Base-by-base conservation (phyloP, 2,888 invertebrate genomes). In the Lysandra coridon region DNA sequence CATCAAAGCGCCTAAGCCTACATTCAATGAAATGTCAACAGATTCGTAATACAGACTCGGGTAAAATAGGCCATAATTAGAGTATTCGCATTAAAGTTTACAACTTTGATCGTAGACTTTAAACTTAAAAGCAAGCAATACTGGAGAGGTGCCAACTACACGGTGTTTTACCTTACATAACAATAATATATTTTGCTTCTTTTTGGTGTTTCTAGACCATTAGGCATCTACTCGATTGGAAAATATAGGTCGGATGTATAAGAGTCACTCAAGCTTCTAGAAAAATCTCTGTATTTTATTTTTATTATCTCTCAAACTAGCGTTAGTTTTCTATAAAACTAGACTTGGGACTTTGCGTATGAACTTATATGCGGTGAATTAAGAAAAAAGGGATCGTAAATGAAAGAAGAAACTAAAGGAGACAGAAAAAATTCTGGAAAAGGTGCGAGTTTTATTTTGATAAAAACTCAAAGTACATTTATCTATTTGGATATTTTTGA, bases 261-360 rank as follows among this genome's bases (percentile, higher is more conserved):
- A 69, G 69, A 69, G 69, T 69, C 69, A 69, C 69, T 69, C 69
- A 69, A 69, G 69, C 69, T 69, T 69, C 69, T 33, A 69, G 69
- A 4, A 37, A 33, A 69, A 5, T 69, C 69, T 69, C 33, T 33
- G 1, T 33, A 69, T 33, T 69, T 69, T 69, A 69, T 33, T 33
- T 69, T 69, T 69, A 69, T 33, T 69, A 12, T 37, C 69, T 37
- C 33, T 69, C 69, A 33, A 69, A 69, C 69, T 69, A 69, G 33
- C 69, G 33, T 33, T 69, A 69, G 69, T 37, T 64, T 4, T 30
- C 30, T 64, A 23, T 64, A 23, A 12, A 30, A 3, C 30, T 30
- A 64, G 64, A 12, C 57, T 57, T 57, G 57, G 14, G 57, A 49
- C 10, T 10, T 49, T 57, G 57, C 4, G 57, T 57, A 4, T 57